Evolutionary conservation across 1,140 invertebrate genomes (phyloP).

Genomic region (Drosophila suzukii): DNA sequence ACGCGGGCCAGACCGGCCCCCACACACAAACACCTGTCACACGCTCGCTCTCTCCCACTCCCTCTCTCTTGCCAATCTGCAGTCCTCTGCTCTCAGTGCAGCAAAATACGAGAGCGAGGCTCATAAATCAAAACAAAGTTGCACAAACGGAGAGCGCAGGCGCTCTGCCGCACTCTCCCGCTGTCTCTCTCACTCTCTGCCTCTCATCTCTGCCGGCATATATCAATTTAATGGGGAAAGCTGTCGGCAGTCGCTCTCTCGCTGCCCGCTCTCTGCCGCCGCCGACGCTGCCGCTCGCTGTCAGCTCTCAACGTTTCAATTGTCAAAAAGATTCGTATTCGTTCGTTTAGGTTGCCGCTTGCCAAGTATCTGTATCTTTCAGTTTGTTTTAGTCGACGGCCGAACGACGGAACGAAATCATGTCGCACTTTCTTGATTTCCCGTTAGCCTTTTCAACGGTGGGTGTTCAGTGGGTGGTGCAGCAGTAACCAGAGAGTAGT

Average conservation of each 20-base stretch:
- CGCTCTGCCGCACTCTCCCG: slow-evolving; percentile 16
- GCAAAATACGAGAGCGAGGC: not conserved
- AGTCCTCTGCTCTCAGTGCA: slow-evolving; percentile 24
- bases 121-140: slow-evolving; percentile 76
- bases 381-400: slow-evolving; percentile 76
- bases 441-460: slow-evolving; percentile 7
- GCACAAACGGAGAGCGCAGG: slow-evolving; percentile 45
- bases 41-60: slow-evolving; percentile 23
- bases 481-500: slow-evolving; percentile 29
- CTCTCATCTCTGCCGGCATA: slow-evolving; percentile 37
- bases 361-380: not conserved
- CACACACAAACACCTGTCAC: slow-evolving; percentile 79
- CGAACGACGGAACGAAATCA: slow-evolving; percentile 69
- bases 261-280: slow-evolving; percentile 21
- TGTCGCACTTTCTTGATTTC: slow-evolving; percentile 55
- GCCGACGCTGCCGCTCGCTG: slow-evolving; percentile 42
- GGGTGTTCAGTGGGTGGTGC: slow-evolving; percentile 59
- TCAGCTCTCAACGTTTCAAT: slow-evolving; percentile 81
- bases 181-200: not conserved
- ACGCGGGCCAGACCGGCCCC: slow-evolving; percentile 64
- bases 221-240: slow-evolving; percentile 77
- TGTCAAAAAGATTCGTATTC: slow-evolving; percentile 71
- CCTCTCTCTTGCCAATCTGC: slow-evolving; percentile 17
- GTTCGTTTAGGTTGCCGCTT: no score
- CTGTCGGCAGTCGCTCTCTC: slow-evolving; percentile 30